These are phyloP conservation scores for Etheostoma cragini DNA, from an alignment of 2,113 vertebrate genomes.

Conservation along the genomic window DNA sequence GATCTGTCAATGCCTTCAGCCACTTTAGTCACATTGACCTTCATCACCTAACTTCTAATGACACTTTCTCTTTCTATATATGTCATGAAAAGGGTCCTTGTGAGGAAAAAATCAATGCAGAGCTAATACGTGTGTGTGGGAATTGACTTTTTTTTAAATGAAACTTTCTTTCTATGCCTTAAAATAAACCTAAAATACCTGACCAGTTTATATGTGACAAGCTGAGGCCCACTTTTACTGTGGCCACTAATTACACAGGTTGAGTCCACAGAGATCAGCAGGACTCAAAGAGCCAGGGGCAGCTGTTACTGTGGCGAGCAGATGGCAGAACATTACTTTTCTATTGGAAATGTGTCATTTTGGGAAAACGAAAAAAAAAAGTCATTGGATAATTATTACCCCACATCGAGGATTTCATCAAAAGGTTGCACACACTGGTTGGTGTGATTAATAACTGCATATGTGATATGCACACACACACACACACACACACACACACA, in stretches of 20 bases:
- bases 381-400: conserved; percentile 9
- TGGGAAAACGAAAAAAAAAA: neutral
- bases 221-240: neutral
- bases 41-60: neutral
- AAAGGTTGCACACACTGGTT: conserved; percentile 14
- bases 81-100: no score
- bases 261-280: conserved; percentile 7
- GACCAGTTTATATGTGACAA: neutral
- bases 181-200: neutral
- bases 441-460: neutral
- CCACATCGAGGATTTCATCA: neutral
- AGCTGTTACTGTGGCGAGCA: conserved; percentile 10
- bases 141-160: no score
- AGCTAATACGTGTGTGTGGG: no score
- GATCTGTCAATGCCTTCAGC: neutral
- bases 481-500: neutral
- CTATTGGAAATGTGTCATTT: conserved; percentile 20
- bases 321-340: conserved; percentile 18
- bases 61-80: neutral
- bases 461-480: neutral
- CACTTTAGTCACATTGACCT: neutral
- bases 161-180: neutral
- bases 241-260: conserved; percentile 10
- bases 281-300: conserved; percentile 13
- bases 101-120: no score